phyloP scores from a whole-genome alignment of 2,113 vertebrate genomes.

The Prionailurus bengalensis region DNA sequence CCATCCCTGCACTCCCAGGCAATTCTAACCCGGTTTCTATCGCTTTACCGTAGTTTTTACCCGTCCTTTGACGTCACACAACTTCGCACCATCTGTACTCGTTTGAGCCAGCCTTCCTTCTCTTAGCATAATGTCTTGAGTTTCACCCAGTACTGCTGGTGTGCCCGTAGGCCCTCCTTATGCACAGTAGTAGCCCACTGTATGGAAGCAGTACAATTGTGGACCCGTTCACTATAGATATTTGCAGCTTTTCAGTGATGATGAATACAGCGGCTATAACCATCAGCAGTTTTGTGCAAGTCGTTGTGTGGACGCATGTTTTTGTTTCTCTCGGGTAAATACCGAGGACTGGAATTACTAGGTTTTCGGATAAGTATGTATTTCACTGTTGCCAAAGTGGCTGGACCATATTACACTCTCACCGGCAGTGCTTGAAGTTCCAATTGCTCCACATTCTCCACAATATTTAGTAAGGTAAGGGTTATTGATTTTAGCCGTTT shows the following conservation, averaged over 20 bases:
- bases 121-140: neutral
- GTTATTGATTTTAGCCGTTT: neutral
- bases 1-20: neutral
- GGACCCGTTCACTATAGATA: neutral
- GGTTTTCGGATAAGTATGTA: neutral
- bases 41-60: neutral
- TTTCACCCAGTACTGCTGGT: neutral
- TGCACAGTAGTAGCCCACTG: neutral
- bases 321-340: conserved; percentile 50
- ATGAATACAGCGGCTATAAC: neutral
- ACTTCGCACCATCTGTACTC: neutral
- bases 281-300: neutral
- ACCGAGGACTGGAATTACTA: conserved; percentile 31
- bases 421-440: neutral
- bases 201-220: neutral
- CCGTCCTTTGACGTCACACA: neutral
- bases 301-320: neutral
- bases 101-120: neutral
- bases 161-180: neutral
- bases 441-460: neutral
- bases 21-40: neutral
- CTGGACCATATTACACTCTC: neutral
- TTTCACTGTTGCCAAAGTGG: neutral
- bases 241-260: neutral
- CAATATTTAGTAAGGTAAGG: neutral